Evolutionary conservation across 2,888 invertebrate genomes (phyloP).

Genomic region (Drepana falcataria): DNA sequence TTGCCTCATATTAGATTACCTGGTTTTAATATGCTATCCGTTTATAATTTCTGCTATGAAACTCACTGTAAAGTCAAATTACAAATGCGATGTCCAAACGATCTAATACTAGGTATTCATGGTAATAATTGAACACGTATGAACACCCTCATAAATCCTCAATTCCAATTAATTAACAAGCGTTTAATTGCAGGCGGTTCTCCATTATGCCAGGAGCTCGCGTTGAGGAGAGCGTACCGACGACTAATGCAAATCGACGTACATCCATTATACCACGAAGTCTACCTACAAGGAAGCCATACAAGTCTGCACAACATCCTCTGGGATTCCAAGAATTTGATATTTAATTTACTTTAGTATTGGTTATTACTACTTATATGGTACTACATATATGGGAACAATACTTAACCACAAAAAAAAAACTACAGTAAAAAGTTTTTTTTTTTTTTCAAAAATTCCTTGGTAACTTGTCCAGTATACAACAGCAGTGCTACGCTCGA

Average conservation of each 20-base stretch:
- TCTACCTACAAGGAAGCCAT: slow-evolving; percentile 34
- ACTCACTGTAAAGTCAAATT: no score
- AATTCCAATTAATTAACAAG: slow-evolving; percentile 3
- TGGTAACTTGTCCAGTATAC: no score
- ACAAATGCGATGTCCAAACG: no score
- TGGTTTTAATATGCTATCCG: no score
- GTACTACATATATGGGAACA: no score
- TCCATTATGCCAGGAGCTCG: slow-evolving; percentile 62
- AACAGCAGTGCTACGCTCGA: no score
- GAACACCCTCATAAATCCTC: slow-evolving; percentile 6
- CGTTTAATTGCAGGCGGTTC: slow-evolving; percentile 46
- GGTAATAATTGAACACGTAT: slow-evolving; percentile 5
- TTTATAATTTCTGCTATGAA: no score
- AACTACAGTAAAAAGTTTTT: no score
- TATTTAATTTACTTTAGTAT: slow-evolving; percentile 17
- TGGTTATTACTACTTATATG: no score
- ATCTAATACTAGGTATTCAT: background rate
- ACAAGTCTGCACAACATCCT: slow-evolving; percentile 31
- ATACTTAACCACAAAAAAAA: no score
- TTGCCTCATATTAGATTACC: no score
- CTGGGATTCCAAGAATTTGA: slow-evolving; percentile 64
- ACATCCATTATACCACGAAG: slow-evolving; percentile 51
- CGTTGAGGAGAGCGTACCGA: slow-evolving; percentile 31
- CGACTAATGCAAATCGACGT: slow-evolving; percentile 29
- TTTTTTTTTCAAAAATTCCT: no score